These are phyloP conservation scores for Cassiopea andromeda DNA, from an alignment of 30 jellyfish, hydroid and myxozoan genomes.

Conservation along the genomic window DNA sequence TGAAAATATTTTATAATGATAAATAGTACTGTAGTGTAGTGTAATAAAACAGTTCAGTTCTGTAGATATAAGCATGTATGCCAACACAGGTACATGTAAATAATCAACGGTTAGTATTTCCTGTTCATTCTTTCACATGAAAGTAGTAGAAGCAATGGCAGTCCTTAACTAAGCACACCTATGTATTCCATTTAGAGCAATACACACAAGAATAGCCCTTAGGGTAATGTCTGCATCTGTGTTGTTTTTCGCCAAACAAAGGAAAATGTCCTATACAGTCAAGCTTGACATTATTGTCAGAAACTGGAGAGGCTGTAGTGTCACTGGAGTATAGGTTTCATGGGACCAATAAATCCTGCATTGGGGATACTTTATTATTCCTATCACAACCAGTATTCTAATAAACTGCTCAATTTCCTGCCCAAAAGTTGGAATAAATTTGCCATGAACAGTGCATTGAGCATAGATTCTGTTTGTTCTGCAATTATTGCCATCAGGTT, in stretches of 20 bases:
- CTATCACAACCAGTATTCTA: no score
- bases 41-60: no score
- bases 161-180: conserved; percentile 4
- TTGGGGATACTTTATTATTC: no score
- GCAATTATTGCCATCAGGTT: background rate
- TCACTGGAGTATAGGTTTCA: background rate
- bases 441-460: no score
- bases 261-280: conserved; percentile 20
- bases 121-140: background rate
- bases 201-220: conserved; percentile 8
- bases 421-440: no score
- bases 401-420: no score
- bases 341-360: no score
- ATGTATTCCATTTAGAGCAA: conserved; percentile 10
- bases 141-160: background rate
- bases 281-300: conserved; percentile 2
- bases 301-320: background rate
- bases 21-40: no score
- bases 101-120: background rate
- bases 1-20: no score
- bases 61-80: no score
- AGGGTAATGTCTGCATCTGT: conserved; percentile 9
- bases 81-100: no score
- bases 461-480: background rate
- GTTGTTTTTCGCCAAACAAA: conserved; percentile 1